Base-by-base conservation (phyloP, 1,140 invertebrate genomes). In the Neuroterus valhalla region DNA sequence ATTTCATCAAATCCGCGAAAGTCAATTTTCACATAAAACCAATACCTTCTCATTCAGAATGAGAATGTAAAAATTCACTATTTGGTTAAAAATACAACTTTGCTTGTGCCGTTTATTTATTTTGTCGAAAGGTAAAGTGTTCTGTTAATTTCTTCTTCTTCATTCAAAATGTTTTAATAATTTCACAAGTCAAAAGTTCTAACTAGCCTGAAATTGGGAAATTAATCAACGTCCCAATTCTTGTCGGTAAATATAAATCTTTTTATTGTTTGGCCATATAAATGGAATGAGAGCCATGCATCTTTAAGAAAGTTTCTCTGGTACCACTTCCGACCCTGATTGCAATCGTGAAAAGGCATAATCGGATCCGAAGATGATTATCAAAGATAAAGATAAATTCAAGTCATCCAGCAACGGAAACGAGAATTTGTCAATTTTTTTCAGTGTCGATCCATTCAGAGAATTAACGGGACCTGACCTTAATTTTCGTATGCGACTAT, bases 341-440 rank as follows among this genome's bases (percentile, higher is more conserved):
- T 62, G 26, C 26, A 62, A 62, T 62, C 55, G n/a, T 62, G 55
- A 62, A 50, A n/a, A 50, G 15, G 48, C 48, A 50, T 62, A 62
- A 62, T 38, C 26, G 14, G 26, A 62, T 62, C 31, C 26, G n/a
- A 12, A 62, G 55, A 26, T 14, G 31, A 48, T 5, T 2, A 48
- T 38, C 31, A 38, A 38, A 38, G 31, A 38, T 38, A 31, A 31
- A 31, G 31, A 38, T 10, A 48, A 19, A 19, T n/a, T 19, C 23
- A 31, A 62, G 14, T 62, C 52, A 62, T 62, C 12, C 55, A 15
- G 14, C 12, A 14, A 3, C 55, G 55, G 55, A 62, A 62, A 38
- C 31, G 55, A 62, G 19, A 31, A 55, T 62, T 50, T 50, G 8
- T 19, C 4, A 5, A 38, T 17, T 50, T 50, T 46, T 50, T 50